Percentiles rank a stretch among this genome's conserved stretches.
phyloP scores from a whole-genome alignment of 2,797 vertebrate species.

The Alouatta caraya region DNA sequence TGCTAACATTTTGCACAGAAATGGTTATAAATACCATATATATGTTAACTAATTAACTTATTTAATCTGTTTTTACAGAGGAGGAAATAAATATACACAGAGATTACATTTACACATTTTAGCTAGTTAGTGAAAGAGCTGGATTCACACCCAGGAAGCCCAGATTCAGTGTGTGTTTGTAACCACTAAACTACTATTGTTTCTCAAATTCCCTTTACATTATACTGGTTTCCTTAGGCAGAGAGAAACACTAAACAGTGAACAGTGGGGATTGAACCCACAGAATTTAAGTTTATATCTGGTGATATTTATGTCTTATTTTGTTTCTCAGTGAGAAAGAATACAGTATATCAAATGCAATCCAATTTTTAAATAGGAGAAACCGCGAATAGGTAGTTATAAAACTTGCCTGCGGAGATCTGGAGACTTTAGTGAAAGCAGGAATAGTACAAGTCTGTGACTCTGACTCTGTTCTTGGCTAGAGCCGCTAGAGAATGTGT shows the following conservation, averaged over 20 bases:
- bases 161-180: neutral
- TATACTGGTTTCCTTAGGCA: neutral
- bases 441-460: neutral
- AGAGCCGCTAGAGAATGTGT: conserved; percentile 32
- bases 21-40: neutral
- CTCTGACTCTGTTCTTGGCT: neutral
- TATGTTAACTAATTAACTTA: neutral
- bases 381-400: neutral
- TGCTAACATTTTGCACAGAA: neutral
- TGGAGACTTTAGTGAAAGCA: neutral
- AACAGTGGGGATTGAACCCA: neutral
- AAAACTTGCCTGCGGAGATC: conserved; percentile 41
- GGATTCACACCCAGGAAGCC: neutral
- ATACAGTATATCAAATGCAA: conserved; percentile 35
- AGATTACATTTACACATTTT: neutral
- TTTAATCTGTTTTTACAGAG: neutral
- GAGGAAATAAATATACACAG: neutral
- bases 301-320: conserved; percentile 52
- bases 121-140: neutral
- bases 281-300: neutral
- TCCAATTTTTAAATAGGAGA: conserved; percentile 44
- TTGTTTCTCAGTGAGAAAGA: conserved; percentile 27
- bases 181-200: neutral
- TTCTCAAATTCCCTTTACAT: neutral
- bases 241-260: neutral